phyloP scores from a whole-genome alignment of 2,113 vertebrate genomes.

The Thomomys bottae region DNA sequence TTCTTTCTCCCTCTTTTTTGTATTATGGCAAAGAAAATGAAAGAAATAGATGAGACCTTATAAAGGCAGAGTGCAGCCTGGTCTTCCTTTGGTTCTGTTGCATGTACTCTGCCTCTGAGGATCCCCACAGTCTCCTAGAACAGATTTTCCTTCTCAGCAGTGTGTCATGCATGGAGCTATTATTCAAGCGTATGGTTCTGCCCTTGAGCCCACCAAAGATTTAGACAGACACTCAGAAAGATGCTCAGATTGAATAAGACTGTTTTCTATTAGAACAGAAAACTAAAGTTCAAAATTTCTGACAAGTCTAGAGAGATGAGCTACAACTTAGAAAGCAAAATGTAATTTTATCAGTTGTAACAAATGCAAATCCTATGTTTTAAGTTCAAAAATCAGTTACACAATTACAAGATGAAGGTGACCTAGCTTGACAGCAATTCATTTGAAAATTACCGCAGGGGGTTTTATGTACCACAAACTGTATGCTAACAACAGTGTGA shows the following conservation, averaged over 20 bases:
- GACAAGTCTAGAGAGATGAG: neutral
- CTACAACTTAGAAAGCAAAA: slow-evolving; percentile 28
- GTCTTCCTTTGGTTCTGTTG: neutral
- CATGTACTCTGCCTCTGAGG: neutral
- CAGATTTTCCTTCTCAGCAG: neutral
- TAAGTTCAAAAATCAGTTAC: slow-evolving; percentile 63
- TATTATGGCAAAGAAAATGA: neutral
- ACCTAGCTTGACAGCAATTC: slow-evolving; percentile 62
- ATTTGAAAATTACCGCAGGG: slow-evolving; percentile 54
- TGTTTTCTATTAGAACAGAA: slow-evolving; percentile 32
- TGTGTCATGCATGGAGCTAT: neutral
- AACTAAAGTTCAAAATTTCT: slow-evolving; percentile 29
- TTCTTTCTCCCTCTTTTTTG: neutral
- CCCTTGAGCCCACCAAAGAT: neutral
- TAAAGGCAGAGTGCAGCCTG: neutral
- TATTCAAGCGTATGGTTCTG: neutral
- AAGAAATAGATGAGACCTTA: neutral
- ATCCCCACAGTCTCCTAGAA: neutral
- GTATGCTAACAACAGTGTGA: slow-evolving; percentile 28
- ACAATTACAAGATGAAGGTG: slow-evolving; percentile 63
- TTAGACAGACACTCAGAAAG: neutral
- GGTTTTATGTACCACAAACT: slow-evolving; percentile 42
- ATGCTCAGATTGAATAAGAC: neutral
- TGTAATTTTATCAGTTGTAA: slow-evolving; percentile 54
- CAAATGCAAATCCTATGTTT: slow-evolving; percentile 52